Percentiles rank a stretch among this genome's conserved stretches.
phyloP scores from a whole-genome alignment of 2,113 vertebrate genomes.

The Dromas ardeola region DNA sequence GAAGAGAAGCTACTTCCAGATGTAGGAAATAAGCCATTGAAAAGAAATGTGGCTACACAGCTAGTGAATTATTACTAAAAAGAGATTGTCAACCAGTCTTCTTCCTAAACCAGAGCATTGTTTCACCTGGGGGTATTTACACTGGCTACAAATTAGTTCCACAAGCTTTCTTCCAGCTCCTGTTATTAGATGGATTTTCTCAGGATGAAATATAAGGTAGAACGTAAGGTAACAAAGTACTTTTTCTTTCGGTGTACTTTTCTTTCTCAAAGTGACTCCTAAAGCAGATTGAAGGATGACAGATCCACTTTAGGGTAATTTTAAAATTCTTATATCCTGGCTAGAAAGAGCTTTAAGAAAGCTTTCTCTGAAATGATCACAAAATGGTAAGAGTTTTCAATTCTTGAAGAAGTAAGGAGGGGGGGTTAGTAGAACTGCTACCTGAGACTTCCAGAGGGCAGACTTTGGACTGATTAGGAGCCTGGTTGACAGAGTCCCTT shows the following conservation, averaged over 20 bases:
- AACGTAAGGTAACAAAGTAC: background rate
- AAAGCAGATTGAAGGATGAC: background rate
- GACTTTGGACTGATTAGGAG: background rate
- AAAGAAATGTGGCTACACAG: background rate
- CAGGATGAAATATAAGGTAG: background rate
- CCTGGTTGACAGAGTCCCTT: background rate
- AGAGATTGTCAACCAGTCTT: background rate
- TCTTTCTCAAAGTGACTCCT: background rate
- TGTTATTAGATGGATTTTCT: background rate
- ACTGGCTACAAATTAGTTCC: background rate
- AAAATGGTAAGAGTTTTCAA: background rate
- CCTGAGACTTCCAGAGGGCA: background rate
- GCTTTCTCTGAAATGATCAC: background rate
- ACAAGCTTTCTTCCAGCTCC: background rate
- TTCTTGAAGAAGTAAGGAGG: background rate
- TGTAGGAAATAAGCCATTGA: background rate
- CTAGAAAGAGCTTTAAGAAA: background rate
- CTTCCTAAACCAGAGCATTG: background rate
- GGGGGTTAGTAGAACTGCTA: background rate
- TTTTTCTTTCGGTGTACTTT: fast-evolving
- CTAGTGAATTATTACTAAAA: background rate
- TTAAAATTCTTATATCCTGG: background rate
- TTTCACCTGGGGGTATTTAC: background rate
- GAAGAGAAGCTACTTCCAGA: background rate
- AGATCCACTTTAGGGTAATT: background rate